phyloP scores from a whole-genome alignment of 1,140 invertebrate genomes.

The Uloborus diversus region DNA sequence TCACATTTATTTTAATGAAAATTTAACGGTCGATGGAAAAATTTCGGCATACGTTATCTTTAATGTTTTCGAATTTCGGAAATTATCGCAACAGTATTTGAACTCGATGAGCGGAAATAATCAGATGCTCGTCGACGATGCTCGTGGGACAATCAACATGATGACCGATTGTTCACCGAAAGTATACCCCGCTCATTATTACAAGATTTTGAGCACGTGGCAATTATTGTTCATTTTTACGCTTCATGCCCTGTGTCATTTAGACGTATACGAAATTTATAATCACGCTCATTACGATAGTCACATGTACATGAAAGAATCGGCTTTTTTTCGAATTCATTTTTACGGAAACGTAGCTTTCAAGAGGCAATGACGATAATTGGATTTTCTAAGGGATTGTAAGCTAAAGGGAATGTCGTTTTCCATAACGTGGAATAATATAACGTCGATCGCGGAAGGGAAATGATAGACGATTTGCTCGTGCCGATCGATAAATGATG shows the following conservation, averaged over 20 bases:
- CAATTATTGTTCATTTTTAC: constrained; percentile 5
- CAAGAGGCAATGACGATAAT: neutral
- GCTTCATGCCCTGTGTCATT: constrained; percentile 16
- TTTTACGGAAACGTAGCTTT: constrained; percentile 12
- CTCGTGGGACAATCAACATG: constrained; percentile 21
- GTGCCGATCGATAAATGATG: too few relatives aligned
- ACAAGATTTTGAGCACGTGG: neutral
- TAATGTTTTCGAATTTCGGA: constrained; percentile 7
- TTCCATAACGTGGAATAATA: neutral
- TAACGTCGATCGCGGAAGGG: too few relatives aligned
- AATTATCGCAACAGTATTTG: neutral
- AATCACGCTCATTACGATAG: constrained; percentile 18
- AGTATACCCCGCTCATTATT: neutral
- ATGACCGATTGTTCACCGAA: neutral
- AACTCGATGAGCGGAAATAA: neutral
- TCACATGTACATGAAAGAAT: neutral
- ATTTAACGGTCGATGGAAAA: neutral
- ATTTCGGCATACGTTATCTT: neutral
- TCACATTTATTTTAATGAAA: too few relatives aligned
- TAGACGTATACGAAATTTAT: constrained; percentile 15
- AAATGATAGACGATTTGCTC: too few relatives aligned
- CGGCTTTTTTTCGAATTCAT: constrained; percentile 3
- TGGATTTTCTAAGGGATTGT: constrained; percentile 31
- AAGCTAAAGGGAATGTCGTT: neutral
- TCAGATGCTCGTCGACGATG: neutral